Percentiles rank a stretch among this genome's conserved stretches.
phyloP scores from a whole-genome alignment of 2,888 invertebrate species.

The Lasioglossum vierecki region DNA sequence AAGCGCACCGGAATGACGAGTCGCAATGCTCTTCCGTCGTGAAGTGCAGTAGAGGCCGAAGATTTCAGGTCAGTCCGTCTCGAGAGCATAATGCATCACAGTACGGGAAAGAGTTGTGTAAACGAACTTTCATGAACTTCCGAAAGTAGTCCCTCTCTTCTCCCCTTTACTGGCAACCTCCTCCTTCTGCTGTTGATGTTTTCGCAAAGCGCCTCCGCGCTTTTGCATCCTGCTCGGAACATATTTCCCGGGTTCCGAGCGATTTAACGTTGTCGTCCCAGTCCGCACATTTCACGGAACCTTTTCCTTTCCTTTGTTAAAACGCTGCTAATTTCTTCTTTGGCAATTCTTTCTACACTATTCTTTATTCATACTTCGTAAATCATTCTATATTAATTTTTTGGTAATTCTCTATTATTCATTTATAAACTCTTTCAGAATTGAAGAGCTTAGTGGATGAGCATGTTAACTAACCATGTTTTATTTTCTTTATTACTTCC shows the following conservation, averaged over 20 bases:
- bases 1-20: conserved; percentile 70
- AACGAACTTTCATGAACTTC: conserved; percentile 79
- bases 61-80: conserved; percentile 80
- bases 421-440: neutral
- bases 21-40: conserved; percentile 64
- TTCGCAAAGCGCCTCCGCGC: conserved; percentile 47
- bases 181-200: conserved; percentile 59
- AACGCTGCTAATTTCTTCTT: neutral
- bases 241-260: conserved; percentile 9
- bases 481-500: too few species aligned
- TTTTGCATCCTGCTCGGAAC: conserved; percentile 22
- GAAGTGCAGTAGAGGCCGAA: conserved; percentile 76
- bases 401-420: neutral
- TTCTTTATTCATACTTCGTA: neutral
- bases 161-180: conserved; percentile 46
- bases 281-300: neutral
- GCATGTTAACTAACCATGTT: too few species aligned
- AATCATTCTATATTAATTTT: too few species aligned
- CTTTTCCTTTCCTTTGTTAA: too few species aligned
- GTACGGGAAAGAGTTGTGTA: conserved; percentile 78
- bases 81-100: conserved; percentile 80
- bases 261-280: neutral
- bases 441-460: too few species aligned
- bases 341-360: too few species aligned
- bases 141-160: conserved; percentile 72